Base-by-base conservation (phyloP, 2,888 invertebrate genomes). In the Anorthoa munda region DNA sequence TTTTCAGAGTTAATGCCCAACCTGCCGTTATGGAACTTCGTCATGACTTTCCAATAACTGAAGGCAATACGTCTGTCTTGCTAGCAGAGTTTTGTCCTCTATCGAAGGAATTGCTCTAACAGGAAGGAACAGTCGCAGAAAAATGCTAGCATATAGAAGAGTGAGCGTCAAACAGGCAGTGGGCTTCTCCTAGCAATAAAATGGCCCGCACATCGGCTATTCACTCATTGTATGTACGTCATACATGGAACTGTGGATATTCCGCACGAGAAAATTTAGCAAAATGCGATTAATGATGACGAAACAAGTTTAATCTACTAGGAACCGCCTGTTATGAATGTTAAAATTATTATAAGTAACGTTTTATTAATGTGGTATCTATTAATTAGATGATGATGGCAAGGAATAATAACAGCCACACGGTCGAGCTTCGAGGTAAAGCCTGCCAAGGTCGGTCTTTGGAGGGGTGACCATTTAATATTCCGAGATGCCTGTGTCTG, bases 141-240 rank as follows among this genome's bases (percentile, higher is more conserved):
- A 77, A 77, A 39, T 17, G 13, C 31, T 55, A 13, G 31, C n/a
- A 51, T 13, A 17, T n/a, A 13, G 17, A 48, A 4, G 68, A 26
- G 53, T 21, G 17, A 60, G 15, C n/a, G 39, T 21, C 39, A 18
- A 39, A 21, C 12, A 4, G 7, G 13, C 61, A 12, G n/a, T 45
- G 55, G 80, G 80, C 23, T 65, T 51, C 55, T 72, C 76, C 80
- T 23, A 31, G 31, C 26, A n/a, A 59, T 79, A 21, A 53, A 79
- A 23, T 23, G 17, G 48, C 80, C 76, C 73, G 80, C 72, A 79
- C 58, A 17, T 31, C 18, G 76, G 3, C 9, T 26, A 26, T 12
- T 18, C 45, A 3, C 11, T 13, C 39, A 39, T 9, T 39, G 39
- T 39, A 15, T 15, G 17, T 80, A 59, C 59, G 80, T 73, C 76